A percentile compares a stretch with the other conserved stretches of the same genome.
Evolutionary conservation across 2,113 vertebrate species (phyloP).

Genomic region (Jaculus jaculus): DNA sequence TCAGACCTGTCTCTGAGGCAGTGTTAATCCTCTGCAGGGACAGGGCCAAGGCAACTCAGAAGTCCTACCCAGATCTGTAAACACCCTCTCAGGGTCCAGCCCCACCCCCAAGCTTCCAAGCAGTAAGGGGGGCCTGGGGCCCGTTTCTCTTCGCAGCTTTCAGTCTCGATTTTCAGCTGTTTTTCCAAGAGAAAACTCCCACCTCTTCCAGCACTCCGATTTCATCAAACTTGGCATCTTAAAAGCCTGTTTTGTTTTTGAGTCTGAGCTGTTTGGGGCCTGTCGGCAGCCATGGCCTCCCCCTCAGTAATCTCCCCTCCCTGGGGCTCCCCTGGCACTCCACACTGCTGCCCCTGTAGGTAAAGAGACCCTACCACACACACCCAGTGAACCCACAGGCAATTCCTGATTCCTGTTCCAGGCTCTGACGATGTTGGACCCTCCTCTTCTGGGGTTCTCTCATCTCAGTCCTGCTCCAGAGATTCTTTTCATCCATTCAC

Average conservation of each 20-base stretch:
- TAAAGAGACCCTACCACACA: background rate
- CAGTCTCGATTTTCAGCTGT: constrained; percentile 78
- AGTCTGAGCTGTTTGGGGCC: constrained; percentile 85
- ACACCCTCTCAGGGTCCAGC: background rate
- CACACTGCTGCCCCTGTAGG: background rate
- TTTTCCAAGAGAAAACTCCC: constrained; percentile 82
- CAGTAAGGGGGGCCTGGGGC: constrained; percentile 37
- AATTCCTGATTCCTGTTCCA: background rate
- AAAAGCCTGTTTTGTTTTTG: constrained; percentile 85
- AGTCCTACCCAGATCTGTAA: background rate
- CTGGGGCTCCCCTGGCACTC: constrained; percentile 62
- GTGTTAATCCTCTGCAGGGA: background rate
- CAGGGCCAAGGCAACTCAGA: background rate
- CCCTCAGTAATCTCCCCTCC: background rate
- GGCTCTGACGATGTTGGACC: background rate
- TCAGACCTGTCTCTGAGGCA: background rate
- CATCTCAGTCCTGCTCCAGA: background rate
- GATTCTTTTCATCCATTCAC: background rate
- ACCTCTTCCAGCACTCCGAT: constrained; percentile 82
- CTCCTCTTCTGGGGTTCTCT: background rate
- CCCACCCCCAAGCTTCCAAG: constrained; percentile 14
- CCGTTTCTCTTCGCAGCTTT: constrained; percentile 77
- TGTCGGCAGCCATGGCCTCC: constrained; percentile 67
- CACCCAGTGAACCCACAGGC: background rate
- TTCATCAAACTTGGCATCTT: constrained; percentile 88